A percentile compares a stretch with the other conserved stretches of the same genome.
These are phyloP conservation scores for Ophraella communa DNA, from an alignment of 2,888 invertebrate species.

Conservation along the genomic window DNA sequence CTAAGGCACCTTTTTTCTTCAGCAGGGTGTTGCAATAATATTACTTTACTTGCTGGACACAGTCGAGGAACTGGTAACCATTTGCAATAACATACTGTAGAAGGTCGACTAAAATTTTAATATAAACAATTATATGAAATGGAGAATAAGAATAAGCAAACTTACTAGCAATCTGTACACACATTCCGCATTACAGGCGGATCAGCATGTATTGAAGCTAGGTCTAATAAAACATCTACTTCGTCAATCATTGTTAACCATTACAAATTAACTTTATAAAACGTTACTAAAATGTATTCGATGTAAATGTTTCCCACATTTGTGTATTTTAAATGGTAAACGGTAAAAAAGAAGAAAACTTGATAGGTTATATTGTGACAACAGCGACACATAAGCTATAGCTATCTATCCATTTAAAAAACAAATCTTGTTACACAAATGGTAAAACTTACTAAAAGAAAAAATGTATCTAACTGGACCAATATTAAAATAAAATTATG, in stretches of 20 bases:
- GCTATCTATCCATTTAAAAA: too few species aligned
- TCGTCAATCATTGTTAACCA: conserved; percentile 28
- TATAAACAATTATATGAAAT: too few species aligned
- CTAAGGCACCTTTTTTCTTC: conserved; percentile 89
- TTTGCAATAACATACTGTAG: conserved; percentile 88
- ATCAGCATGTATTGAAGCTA: conserved; percentile 77
- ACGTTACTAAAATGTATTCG: not conserved
- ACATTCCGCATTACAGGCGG: conserved; percentile 76
- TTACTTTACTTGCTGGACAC: conserved; percentile 72
- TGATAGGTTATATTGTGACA: too few species aligned
- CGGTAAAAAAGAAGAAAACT: not conserved
- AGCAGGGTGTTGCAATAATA: conserved; percentile 90
- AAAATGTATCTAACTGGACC: too few species aligned
- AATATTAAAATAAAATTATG: too few species aligned
- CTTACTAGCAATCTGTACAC: conserved; percentile 78
- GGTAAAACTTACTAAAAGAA: too few species aligned
- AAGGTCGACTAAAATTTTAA: conserved; percentile 72
- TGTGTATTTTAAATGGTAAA: not conserved
- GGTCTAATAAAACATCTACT: conserved; percentile 70
- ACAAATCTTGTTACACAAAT: too few species aligned
- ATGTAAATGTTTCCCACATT: not conserved
- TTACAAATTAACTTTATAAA: not conserved
- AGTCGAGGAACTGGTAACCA: conserved; percentile 77
- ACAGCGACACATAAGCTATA: too few species aligned
- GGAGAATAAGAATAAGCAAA: conserved; percentile 40